Conservation (phyloP, 1,140 invertebrate species). For the Amphibalanus amphitrite region DNA sequence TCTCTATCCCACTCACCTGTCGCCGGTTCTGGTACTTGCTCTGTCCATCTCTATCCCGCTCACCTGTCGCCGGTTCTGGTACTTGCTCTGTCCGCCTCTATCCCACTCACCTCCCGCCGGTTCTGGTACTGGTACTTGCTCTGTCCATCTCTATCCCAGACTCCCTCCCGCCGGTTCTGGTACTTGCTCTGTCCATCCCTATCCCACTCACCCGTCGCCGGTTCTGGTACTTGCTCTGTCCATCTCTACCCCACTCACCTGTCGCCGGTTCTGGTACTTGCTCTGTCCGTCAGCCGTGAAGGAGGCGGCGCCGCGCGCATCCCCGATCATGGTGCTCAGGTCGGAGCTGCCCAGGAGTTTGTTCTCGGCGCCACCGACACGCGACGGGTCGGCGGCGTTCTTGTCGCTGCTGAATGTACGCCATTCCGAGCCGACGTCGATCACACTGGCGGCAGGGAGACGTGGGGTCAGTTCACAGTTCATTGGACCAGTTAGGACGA, state of each 20-base stretch:
- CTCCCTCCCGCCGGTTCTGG: not conserved
- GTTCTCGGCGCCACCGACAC: conserved; percentile 96
- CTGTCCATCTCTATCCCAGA: not conserved
- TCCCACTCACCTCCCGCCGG: not conserved
- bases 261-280: conserved; percentile 85
- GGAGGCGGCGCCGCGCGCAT: conserved; percentile 62
- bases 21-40: not conserved
- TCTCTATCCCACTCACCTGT: not conserved
- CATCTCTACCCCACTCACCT: conserved; percentile 31
- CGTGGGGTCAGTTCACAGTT: too few relatives aligned
- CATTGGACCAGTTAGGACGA: too few relatives aligned
- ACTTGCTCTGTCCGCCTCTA: not conserved
- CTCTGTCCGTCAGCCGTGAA: conserved; percentile 70
- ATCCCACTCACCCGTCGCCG: conserved; percentile 41
- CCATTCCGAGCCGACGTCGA: conserved; percentile 99
- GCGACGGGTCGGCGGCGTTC: conserved; percentile 86
- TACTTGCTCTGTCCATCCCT: not conserved
- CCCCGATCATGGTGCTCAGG: conserved; percentile 92
- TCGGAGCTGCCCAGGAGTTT: conserved; percentile 87
- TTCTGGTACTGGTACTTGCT: not conserved
- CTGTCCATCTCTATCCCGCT: not conserved
- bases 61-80: not conserved
- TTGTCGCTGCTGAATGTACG: conserved; percentile 99
- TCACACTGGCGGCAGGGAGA: conserved; percentile 43
- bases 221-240: not conserved